Evolutionary conservation across 2,888 invertebrate species (phyloP), one percentile per base, ranked within the genome.

Genomic region (Crematogaster levior): DNA sequence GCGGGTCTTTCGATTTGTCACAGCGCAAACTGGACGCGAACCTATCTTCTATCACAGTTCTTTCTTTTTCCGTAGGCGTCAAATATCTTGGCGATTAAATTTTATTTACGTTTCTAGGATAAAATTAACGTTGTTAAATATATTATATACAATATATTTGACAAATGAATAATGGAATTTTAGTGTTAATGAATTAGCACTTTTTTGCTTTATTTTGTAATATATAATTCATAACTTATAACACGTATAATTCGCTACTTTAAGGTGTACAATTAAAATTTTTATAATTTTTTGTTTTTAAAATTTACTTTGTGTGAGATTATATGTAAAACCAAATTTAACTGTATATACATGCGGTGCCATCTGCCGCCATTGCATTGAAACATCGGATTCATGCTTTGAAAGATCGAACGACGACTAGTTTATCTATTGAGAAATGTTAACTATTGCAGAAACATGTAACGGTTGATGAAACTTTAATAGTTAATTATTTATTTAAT

Each of bases 401-500:
- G 24, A 66, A 24, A 12, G 46, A 77, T 34, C 53, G 53, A 43
- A 53, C 24, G 12, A 27, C n/a, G 6, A 5, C 21, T 3, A 34
- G 34, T 66, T 43, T 77, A 77, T 63, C 75, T 53, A 40, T 66
- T 12, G 68, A 68, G 56, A 9, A 77, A 66, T 21, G 43, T 56
- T 53, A 77, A 66, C 40, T 68, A 18, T 43, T 34, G 9, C 10
- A 15, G 0, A 34, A 53, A n/a, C 9, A 40, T 75, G 10, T 15
- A 40, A 63, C 2, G 9, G 37, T 51, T 7, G 37, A 37, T 37
- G 5, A 40, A 18, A 37, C 4, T 75, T 37, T 51, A 40, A 53
- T 15, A 74, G 12, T 37, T 74, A 60, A 34, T 61, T 34, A 79
- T 82, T 83, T 65, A 88, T 80, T 79, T 85, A 84, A 83, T 68